Evolutionary conservation across 2,113 vertebrate species (phyloP).

Genomic region (Carassius gibelio): DNA sequence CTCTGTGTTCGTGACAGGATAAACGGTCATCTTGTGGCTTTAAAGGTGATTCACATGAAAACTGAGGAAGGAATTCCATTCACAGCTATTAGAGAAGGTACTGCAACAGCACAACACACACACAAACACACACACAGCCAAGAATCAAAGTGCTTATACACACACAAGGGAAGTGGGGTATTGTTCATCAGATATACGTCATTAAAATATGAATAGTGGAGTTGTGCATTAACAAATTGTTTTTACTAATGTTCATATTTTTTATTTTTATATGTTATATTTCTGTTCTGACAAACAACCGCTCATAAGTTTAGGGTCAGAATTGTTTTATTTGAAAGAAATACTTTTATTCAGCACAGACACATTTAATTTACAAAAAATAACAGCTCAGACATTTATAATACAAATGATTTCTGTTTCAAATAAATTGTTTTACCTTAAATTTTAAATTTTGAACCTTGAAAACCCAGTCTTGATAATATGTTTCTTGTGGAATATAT

Average conservation of each 20-base stretch:
- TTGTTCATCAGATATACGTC: not conserved
- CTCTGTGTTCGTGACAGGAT: slow-evolving; percentile 71
- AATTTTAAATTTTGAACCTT: not conserved
- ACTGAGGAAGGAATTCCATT: slow-evolving; percentile 87
- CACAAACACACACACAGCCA: not conserved
- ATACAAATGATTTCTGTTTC: not conserved
- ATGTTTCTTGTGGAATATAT: not conserved
- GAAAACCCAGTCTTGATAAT: not conserved
- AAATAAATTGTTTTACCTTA: not conserved
- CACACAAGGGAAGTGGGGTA: too few relatives aligned
- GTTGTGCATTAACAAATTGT: not conserved
- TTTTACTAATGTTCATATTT: not conserved
- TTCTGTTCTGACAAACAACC: not conserved
- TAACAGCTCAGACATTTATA: not conserved
- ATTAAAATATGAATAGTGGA: not conserved
- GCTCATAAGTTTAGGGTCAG: not conserved
- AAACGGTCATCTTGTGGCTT: slow-evolving; percentile 84
- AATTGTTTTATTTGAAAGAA: not conserved
- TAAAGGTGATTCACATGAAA: slow-evolving; percentile 89
- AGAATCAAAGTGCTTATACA: not conserved
- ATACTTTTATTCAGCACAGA: not conserved
- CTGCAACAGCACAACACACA: slow-evolving; percentile 36
- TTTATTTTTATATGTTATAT: not conserved
- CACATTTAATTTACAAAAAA: not conserved
- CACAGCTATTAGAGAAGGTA: slow-evolving; percentile 89